Percentiles rank a stretch among this genome's conserved stretches.
These are phyloP conservation scores for Melanargia galathea DNA, from an alignment of 2,888 invertebrate species.

Conservation along the genomic window DNA sequence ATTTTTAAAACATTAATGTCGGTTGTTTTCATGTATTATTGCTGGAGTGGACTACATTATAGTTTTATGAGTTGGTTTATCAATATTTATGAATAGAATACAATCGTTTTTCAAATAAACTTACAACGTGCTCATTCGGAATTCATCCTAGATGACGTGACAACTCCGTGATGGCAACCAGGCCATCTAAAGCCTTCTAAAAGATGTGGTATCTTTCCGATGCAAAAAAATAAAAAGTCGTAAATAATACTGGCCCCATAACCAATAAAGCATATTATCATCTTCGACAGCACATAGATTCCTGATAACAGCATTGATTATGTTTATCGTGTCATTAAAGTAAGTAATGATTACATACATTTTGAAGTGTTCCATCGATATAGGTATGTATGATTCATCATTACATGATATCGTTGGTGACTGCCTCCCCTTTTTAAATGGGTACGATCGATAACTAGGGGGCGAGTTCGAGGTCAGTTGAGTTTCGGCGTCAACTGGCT, in stretches of 20 bases:
- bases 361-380: slow-evolving; percentile 6
- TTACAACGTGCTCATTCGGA: too few relatives aligned
- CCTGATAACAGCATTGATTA: slow-evolving; percentile 9
- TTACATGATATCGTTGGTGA: slow-evolving; percentile 11
- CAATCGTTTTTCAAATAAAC: too few relatives aligned
- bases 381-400: slow-evolving; percentile 25
- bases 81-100: too few relatives aligned
- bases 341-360: slow-evolving; percentile 4
- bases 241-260: background rate
- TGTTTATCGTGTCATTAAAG: background rate
- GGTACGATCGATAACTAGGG: slow-evolving; percentile 35
- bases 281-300: background rate
- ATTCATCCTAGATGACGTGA: too few relatives aligned
- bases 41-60: too few relatives aligned
- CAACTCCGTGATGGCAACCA: too few relatives aligned
- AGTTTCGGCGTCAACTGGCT: slow-evolving; percentile 5
- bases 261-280: background rate
- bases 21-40: background rate
- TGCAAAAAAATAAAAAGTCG: too few relatives aligned
- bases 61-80: too few relatives aligned
- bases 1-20: slow-evolving; percentile 10
- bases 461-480: slow-evolving; percentile 33
- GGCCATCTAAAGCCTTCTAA: too few relatives aligned
- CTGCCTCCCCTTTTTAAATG: background rate
- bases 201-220: too few relatives aligned